Evolutionary conservation across 1,140 invertebrate genomes (phyloP).

Genomic region (Probaryconus sp.): DNA sequence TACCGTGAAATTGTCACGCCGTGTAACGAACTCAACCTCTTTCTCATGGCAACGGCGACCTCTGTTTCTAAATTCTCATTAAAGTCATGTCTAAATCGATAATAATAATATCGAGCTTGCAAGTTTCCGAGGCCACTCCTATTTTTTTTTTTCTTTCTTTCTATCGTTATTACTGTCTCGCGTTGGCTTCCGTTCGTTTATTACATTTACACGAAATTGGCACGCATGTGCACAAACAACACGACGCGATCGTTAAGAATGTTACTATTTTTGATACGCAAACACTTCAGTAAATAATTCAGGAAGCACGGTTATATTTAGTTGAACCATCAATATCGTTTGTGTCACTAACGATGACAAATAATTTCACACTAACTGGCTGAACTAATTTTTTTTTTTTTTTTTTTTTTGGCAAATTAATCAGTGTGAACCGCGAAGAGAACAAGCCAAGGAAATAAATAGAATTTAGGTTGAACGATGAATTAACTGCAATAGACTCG

Average conservation of each 20-base stretch:
- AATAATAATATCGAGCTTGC: constrained; percentile 14
- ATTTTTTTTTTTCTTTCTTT: background rate
- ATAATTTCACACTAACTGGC: too few relatives aligned
- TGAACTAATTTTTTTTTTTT: too few relatives aligned
- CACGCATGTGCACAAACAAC: constrained; percentile 26
- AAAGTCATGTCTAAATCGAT: constrained; percentile 36
- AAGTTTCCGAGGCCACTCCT: constrained; percentile 11
- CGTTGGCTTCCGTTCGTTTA: constrained; percentile 9
- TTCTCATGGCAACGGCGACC: constrained; percentile 16
- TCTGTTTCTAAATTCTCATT: constrained; percentile 38
- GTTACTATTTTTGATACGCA: too few relatives aligned
- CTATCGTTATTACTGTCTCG: background rate
- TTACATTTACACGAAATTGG: constrained; percentile 33
- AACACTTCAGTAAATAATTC: background rate
- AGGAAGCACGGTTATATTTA: background rate
- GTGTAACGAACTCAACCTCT: constrained; percentile 43
- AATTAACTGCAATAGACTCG: too few relatives aligned
- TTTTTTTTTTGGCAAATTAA: too few relatives aligned
- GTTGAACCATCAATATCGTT: too few relatives aligned
- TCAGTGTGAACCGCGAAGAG: too few relatives aligned
- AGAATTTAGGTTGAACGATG: too few relatives aligned
- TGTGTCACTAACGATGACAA: too few relatives aligned
- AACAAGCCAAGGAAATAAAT: too few relatives aligned
- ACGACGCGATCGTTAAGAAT: background rate
- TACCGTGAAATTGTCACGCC: constrained; percentile 56